phyloP scores from a whole-genome alignment of 2,797 vertebrate genomes.

The Fratercula arctica region DNA sequence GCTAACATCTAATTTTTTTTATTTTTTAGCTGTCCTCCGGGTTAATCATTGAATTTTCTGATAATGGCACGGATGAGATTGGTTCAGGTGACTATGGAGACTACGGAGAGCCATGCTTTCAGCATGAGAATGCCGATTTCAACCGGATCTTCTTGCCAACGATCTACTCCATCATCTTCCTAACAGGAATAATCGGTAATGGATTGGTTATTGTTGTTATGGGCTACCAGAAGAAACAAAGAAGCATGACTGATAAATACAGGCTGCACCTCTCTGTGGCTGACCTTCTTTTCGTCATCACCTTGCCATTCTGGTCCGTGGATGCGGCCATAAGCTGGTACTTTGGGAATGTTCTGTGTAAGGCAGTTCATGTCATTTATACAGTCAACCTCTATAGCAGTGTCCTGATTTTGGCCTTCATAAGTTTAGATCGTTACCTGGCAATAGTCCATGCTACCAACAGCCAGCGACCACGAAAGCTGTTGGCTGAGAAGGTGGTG shows the following conservation, averaged over 20 bases:
- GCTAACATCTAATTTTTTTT: background rate
- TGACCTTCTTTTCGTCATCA: constrained; percentile 93
- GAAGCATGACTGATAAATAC: constrained; percentile 97
- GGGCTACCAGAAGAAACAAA: constrained; percentile 94
- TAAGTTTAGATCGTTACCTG: constrained; percentile 94
- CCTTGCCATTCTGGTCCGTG: constrained; percentile 96
- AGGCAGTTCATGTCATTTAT: constrained; percentile 93
- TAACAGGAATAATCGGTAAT: constrained; percentile 93
- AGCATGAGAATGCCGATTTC: constrained; percentile 79
- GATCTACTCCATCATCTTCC: constrained; percentile 91
- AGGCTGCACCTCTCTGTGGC: constrained; percentile 95
- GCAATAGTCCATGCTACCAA: constrained; percentile 95
- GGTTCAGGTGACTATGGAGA: constrained; percentile 80
- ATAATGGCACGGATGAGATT: constrained; percentile 77
- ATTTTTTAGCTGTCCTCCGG: constrained; percentile 57
- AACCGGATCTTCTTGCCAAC: constrained; percentile 90
- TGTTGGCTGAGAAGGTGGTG: constrained; percentile 88
- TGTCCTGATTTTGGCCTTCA: constrained; percentile 96
- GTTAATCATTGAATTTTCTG: constrained; percentile 51
- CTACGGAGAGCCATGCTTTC: constrained; percentile 77
- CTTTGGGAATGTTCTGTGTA: constrained; percentile 89
- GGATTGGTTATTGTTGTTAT: constrained; percentile 94
- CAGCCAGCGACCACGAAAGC: constrained; percentile 87
- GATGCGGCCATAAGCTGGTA: constrained; percentile 90
- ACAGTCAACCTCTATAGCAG: constrained; percentile 97